Evolutionary conservation across 2,113 vertebrate genomes (phyloP), one percentile per base, ranked within the genome.

Genomic region (Cyanoliseus patagonus): DNA sequence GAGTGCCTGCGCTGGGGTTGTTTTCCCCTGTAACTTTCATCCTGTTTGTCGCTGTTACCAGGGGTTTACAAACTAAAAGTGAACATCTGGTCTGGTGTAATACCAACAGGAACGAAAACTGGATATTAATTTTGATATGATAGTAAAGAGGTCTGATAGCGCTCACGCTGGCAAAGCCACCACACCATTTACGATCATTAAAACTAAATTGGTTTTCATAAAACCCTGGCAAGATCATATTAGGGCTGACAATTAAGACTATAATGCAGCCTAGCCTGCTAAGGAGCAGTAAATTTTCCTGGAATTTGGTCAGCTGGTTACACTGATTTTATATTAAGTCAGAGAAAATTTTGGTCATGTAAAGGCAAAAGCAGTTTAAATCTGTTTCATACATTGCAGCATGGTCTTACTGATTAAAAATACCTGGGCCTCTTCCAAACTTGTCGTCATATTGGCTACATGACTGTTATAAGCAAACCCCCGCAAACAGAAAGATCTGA

Each of bases 331-430:
- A 90, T 94, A 86, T 93, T 91, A 81, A 78, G 61, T 95, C 95
- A 76, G 69, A 68, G 47, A 96, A 97, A 93, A 95, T 82, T 93
- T 95, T 95, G 88, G 83, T 94, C 82, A 73, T 74, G 79, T 90
- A 90, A 84, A 95, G 64, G 70, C 91, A 96, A 98, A 87, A 84
- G 31, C 41, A 53, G 63, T 96, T 97, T 95, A 83, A 96, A 94
- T 96, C 93, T 96, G 83, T 97, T 98, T 97, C 93, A 95, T 97
- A 91, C 88, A 80, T 28, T 87, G 91, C 49, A 90, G 87, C 68
- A 74, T 52, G 73, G 82, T 94, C 95, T 94, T 83, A 47, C 86
- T 98, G 97, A 98, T 98, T 98, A 98, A 97, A 98, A 98, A 97
- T 97, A 96, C 83, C 91, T 97, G 97, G 97, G 73, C n/a, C 63